These are phyloP conservation scores for Hassar affinis DNA, from an alignment of 2,113 vertebrate genomes.

Conservation along the genomic window DNA sequence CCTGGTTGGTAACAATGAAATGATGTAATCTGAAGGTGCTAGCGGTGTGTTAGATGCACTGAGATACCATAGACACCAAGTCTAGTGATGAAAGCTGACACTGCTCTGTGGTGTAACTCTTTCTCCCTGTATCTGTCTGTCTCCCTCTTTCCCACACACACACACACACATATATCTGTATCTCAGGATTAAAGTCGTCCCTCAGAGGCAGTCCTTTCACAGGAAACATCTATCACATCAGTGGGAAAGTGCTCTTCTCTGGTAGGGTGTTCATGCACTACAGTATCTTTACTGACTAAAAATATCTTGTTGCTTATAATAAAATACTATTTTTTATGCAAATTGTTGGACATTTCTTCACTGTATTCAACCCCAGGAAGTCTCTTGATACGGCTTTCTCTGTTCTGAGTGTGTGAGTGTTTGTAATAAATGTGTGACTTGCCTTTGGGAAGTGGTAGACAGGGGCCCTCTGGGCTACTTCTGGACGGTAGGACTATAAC, in stretches of 20 bases:
- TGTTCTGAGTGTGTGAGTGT: constrained; percentile 38
- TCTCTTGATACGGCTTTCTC: constrained; percentile 45
- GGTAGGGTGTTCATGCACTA: constrained; percentile 71
- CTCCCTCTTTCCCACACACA: neutral
- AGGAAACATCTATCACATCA: constrained; percentile 91
- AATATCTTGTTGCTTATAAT: neutral
- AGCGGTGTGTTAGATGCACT: constrained; percentile 1
- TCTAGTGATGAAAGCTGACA: constrained; percentile 24
- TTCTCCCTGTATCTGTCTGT: constrained; percentile 37
- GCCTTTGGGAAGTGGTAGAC: constrained; percentile 50
- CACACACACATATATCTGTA: constrained; percentile 52
- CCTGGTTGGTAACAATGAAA: constrained; percentile 16
- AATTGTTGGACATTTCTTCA: constrained; percentile 12
- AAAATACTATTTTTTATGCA: neutral
- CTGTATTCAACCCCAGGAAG: constrained; percentile 30
- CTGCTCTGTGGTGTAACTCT: constrained; percentile 19
- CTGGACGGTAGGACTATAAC: constrained; percentile 64
- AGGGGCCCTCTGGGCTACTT: constrained; percentile 46
- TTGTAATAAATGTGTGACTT: constrained; percentile 59
- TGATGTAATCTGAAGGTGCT: constrained; percentile 30
- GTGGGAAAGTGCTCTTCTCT: constrained; percentile 88
- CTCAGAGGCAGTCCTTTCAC: constrained; percentile 82
- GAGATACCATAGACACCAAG: constrained; percentile 22
- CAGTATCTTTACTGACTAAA: neutral
- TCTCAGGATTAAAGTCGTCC: constrained; percentile 82